These are phyloP conservation scores for Drosophila neotestacea DNA, from an alignment of 2,888 invertebrate species.

Conservation along the genomic window DNA sequence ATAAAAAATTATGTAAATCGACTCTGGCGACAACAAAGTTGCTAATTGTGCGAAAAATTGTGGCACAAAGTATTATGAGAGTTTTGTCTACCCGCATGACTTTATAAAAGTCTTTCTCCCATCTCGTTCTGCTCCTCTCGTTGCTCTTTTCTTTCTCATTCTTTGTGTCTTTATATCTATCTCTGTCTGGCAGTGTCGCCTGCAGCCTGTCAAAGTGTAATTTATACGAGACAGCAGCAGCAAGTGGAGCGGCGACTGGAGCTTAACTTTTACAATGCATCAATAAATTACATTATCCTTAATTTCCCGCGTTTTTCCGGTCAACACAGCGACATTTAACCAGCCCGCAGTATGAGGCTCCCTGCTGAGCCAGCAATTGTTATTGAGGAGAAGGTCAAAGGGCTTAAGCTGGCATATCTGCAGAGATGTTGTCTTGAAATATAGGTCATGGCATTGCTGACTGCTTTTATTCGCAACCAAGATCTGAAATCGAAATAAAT, in stretches of 20 bases:
- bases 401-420: background rate
- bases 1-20: slow-evolving; percentile 64
- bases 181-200: slow-evolving; percentile 28
- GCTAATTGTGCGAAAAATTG: slow-evolving; percentile 71
- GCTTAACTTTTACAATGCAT: slow-evolving; percentile 80
- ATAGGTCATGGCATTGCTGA: slow-evolving; percentile 4
- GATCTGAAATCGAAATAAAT: background rate
- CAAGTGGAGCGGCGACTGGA: slow-evolving; percentile 48
- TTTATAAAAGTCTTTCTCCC: slow-evolving; percentile 8
- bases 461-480: background rate
- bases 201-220: slow-evolving; percentile 71
- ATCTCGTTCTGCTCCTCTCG: background rate
- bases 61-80: slow-evolving; percentile 60
- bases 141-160: background rate
- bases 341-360: slow-evolving; percentile 62
- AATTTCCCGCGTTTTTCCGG: slow-evolving; percentile 80
- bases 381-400: background rate
- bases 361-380: slow-evolving; percentile 64
- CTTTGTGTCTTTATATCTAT: background rate
- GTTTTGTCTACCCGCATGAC: slow-evolving; percentile 57
- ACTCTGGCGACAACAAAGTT: slow-evolving; percentile 51
- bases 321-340: slow-evolving; percentile 75
- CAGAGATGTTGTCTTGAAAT: background rate
- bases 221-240: slow-evolving; percentile 61
- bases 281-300: slow-evolving; percentile 81